These are phyloP conservation scores for Temnopleurus reevesii DNA, from an alignment of 53 echinoderm and acorn worm species.

Conservation along the genomic window DNA sequence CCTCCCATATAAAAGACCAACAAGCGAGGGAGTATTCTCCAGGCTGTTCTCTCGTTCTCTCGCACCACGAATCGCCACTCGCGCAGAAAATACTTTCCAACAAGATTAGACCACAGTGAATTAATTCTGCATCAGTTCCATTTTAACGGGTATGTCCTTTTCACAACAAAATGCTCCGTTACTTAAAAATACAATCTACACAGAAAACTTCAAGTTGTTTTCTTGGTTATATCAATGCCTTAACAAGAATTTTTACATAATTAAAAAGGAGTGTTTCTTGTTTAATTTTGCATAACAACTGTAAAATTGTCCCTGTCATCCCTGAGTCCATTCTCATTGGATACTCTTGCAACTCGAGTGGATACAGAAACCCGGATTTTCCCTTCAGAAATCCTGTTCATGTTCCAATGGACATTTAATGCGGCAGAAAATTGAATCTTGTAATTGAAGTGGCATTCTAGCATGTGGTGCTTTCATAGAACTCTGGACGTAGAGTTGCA, in stretches of 20 bases:
- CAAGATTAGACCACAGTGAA: neutral
- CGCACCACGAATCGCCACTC: neutral
- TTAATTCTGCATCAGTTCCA: neutral
- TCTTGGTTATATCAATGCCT: too few relatives aligned
- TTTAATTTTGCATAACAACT: too few relatives aligned
- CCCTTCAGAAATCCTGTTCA: neutral
- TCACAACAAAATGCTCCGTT: too few relatives aligned
- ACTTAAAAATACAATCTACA: too few relatives aligned
- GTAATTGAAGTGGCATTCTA: conserved; percentile 1
- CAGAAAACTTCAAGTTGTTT: too few relatives aligned
- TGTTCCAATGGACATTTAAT: conserved; percentile 3
- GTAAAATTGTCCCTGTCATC: too few relatives aligned
- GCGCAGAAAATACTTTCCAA: neutral
- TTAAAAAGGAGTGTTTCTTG: too few relatives aligned
- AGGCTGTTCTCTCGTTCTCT: neutral
- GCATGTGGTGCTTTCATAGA: too few relatives aligned
- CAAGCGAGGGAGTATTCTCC: neutral
- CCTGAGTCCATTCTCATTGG: too few relatives aligned
- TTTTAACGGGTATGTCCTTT: too few relatives aligned
- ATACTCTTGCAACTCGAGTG: neutral
- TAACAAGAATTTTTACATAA: too few relatives aligned
- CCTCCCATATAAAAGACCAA: neutral
- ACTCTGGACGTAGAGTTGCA: too few relatives aligned
- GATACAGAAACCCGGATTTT: neutral
- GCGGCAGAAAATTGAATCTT: conserved; percentile 12